Evolutionary conservation across 2,113 vertebrate species (phyloP).

Genomic region (Picathartes gymnocephalus): DNA sequence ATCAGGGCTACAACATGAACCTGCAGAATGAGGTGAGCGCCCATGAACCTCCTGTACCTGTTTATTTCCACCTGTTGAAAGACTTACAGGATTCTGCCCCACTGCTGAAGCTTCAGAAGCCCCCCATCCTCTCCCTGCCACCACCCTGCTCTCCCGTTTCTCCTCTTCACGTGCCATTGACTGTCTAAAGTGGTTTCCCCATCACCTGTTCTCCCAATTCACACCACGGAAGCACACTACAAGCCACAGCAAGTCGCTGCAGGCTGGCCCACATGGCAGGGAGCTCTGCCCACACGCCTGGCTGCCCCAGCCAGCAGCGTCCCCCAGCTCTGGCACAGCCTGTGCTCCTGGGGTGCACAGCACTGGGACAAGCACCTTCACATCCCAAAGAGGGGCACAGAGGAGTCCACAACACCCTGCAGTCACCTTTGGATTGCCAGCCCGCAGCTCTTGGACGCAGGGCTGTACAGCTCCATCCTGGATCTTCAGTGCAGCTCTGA

Average conservation of each 20-base stretch:
- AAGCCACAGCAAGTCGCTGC: neutral
- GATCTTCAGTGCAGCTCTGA: neutral
- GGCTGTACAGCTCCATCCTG: neutral
- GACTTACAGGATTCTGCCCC: neutral
- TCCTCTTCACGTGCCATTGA: neutral
- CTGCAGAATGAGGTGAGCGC: fast-evolving
- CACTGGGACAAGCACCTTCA: neutral
- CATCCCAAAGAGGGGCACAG: neutral
- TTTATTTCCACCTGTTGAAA: neutral
- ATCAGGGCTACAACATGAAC: neutral
- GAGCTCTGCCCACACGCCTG: fast-evolving
- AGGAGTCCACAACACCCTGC: neutral
- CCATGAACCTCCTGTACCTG: neutral
- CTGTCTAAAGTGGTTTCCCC: neutral
- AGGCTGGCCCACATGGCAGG: neutral
- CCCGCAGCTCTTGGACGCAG: fast-evolving
- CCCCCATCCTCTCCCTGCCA: neutral
- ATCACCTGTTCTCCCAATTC: neutral
- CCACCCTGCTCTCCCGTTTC: neutral
- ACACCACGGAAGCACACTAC: neutral
- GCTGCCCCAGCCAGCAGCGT: neutral
- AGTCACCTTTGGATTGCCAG: neutral
- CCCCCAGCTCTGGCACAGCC: neutral
- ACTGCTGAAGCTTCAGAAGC: neutral
- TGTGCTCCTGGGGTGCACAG: fast-evolving